These are phyloP conservation scores for Chondrosia reniformis DNA, from an alignment of 37 sponge, comb jelly and placozoan genomes.

Conservation along the genomic window DNA sequence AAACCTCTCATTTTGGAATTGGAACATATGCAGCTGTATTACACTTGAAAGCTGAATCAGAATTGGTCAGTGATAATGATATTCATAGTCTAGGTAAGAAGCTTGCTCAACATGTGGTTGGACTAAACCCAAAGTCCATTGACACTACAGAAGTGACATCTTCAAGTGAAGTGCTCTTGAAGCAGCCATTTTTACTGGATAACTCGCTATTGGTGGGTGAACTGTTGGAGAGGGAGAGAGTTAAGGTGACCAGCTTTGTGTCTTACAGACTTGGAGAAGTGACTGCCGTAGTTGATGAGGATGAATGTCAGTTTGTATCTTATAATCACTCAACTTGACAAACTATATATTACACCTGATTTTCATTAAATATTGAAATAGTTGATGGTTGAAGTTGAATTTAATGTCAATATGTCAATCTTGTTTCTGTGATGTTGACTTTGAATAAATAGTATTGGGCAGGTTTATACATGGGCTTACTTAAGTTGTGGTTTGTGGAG, in stretches of 20 bases:
- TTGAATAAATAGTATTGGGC: too few relatives aligned
- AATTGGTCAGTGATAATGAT: neutral
- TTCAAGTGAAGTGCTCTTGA: conserved; percentile 12
- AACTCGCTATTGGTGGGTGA: conserved; percentile 38
- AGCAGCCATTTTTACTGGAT: conserved; percentile 62
- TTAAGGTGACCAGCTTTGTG: conserved; percentile 45
- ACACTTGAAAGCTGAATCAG: conserved; percentile 28
- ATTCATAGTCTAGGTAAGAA: conserved; percentile 19
- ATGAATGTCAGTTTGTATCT: neutral
- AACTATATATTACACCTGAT: too few relatives aligned
- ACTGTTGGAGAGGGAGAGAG: conserved; percentile 28
- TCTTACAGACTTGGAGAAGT: conserved; percentile 53
- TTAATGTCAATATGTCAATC: too few relatives aligned
- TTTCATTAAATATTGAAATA: too few relatives aligned
- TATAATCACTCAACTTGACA: too few relatives aligned
- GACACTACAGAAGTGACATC: neutral
- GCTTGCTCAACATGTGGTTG: conserved; percentile 72
- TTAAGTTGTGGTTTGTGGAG: too few relatives aligned
- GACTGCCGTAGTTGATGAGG: neutral
- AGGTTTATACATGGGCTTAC: too few relatives aligned
- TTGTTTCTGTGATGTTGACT: too few relatives aligned
- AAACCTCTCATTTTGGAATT: conserved; percentile 19
- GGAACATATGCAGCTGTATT: conserved; percentile 59
- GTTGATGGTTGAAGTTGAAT: too few relatives aligned
- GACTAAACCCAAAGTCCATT: conserved; percentile 36